phyloP scores from a whole-genome alignment of 35 echinoderm and acorn worm species.

The Apostichopus californicus region DNA sequence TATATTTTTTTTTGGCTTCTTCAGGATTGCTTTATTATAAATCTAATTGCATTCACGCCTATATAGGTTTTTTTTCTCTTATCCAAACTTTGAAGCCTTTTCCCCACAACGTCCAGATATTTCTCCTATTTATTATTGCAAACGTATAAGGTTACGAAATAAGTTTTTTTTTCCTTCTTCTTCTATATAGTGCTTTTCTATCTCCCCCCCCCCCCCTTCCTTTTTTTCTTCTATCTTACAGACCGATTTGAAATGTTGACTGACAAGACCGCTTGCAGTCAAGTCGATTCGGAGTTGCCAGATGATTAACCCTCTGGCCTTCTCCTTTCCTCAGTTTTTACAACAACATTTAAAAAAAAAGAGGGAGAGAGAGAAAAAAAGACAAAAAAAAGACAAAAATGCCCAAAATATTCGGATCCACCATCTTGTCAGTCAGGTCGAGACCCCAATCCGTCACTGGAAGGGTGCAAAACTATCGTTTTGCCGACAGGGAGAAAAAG shows the following conservation, averaged over 20 bases:
- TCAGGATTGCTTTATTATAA: constrained; percentile 23
- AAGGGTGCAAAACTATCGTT: background rate
- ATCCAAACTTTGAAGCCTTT: background rate
- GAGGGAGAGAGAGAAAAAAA: background rate
- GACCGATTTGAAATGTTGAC: constrained; percentile 6
- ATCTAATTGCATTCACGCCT: constrained; percentile 42
- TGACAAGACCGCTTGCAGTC: constrained; percentile 36
- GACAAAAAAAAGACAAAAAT: background rate
- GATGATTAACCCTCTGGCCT: constrained; percentile 45
- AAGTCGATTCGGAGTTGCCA: constrained; percentile 25
- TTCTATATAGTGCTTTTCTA: background rate
- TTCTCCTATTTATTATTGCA: constrained; percentile 21
- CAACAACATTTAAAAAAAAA: background rate
- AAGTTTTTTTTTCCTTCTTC: background rate
- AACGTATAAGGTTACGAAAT: constrained; percentile 21
- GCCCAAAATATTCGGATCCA: constrained; percentile 1
- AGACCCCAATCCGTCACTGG: constrained; percentile 9
- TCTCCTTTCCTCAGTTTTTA: background rate
- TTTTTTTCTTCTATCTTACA: background rate
- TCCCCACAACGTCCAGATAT: constrained; percentile 3
- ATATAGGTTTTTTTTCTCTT: background rate
- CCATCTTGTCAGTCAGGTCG: constrained; percentile 30
- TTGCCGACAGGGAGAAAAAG: background rate
- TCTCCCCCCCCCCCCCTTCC: background rate
- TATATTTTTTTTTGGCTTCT: background rate